A percentile compares a stretch with the other conserved stretches of the same genome.
Evolutionary conservation across 2,888 invertebrate species (phyloP).

Genomic region (Tubulanus polymorphus): DNA sequence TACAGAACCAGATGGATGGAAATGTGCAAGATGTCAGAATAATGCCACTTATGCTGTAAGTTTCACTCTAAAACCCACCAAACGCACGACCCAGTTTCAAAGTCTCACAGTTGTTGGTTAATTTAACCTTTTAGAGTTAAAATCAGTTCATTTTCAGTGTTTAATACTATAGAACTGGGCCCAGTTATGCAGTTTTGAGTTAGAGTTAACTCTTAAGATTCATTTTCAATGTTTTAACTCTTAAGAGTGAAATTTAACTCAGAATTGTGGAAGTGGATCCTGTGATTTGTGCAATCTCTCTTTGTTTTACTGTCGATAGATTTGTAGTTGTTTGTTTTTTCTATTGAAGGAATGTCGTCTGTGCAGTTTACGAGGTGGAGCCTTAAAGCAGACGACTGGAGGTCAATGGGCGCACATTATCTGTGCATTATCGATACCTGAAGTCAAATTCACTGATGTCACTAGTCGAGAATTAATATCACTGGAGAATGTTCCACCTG

Average conservation of each 20-base stretch:
- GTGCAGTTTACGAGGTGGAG: conserved; percentile 58
- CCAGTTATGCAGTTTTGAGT: no score
- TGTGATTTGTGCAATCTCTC: no score
- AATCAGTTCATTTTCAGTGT: neutral
- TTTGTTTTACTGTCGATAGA: no score
- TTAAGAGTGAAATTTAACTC: no score
- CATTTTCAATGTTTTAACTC: no score
- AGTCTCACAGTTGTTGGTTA: conserved; percentile 27
- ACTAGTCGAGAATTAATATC: conserved; percentile 46
- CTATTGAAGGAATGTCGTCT: conserved; percentile 55
- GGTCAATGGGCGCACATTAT: conserved; percentile 54
- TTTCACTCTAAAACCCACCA: conserved; percentile 11
- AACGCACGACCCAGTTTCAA: conserved; percentile 14
- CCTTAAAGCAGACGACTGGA: conserved; percentile 51
- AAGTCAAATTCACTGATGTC: conserved; percentile 48
- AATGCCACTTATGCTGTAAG: conserved; percentile 7
- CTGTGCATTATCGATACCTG: conserved; percentile 52
- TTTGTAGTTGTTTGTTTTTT: conserved; percentile 4
- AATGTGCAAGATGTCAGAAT: conserved; percentile 30
- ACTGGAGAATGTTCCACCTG: conserved; percentile 27
- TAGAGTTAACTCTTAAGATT: no score
- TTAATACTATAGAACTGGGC: no score
- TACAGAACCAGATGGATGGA: conserved; percentile 26
- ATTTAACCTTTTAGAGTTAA: no score
- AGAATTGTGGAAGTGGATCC: no score